phyloP scores from a whole-genome alignment of 2,113 vertebrate genomes.

The Grus americana region DNA sequence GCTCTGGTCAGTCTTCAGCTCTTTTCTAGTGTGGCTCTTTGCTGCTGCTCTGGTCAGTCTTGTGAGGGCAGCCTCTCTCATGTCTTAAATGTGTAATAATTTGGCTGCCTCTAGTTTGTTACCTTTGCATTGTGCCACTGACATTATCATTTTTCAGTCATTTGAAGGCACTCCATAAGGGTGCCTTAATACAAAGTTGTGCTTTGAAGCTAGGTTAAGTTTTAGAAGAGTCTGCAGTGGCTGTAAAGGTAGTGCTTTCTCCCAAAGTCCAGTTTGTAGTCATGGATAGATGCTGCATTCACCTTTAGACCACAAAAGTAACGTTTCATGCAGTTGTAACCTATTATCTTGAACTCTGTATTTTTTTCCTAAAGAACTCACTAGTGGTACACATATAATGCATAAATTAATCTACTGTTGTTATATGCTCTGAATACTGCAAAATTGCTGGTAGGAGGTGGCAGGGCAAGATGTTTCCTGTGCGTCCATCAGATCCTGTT shows the following conservation, averaged over 20 bases:
- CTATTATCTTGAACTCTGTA: neutral
- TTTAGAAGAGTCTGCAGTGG: neutral
- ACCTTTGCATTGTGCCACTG: neutral
- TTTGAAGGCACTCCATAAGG: neutral
- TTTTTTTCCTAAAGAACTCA: neutral
- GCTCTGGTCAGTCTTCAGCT: neutral
- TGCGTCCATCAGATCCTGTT: slow-evolving; percentile 33
- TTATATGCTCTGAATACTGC: neutral
- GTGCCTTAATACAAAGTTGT: neutral
- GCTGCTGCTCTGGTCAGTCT: neutral
- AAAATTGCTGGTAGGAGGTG: slow-evolving; percentile 23
- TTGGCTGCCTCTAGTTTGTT: neutral
- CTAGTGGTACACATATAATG: neutral
- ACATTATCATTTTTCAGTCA: neutral
- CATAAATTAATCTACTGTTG: neutral
- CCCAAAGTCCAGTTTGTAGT: neutral
- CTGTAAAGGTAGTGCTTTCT: neutral
- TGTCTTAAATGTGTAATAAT: neutral
- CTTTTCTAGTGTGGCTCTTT: neutral
- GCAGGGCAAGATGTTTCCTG: slow-evolving; percentile 71
- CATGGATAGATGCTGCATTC: neutral
- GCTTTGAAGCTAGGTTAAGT: neutral
- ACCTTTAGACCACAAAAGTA: neutral
- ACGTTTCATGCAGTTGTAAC: neutral
- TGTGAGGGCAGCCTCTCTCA: neutral